Conservation (phyloP, 2,113 vertebrate genomes). For the Anguilla rostrata region DNA sequence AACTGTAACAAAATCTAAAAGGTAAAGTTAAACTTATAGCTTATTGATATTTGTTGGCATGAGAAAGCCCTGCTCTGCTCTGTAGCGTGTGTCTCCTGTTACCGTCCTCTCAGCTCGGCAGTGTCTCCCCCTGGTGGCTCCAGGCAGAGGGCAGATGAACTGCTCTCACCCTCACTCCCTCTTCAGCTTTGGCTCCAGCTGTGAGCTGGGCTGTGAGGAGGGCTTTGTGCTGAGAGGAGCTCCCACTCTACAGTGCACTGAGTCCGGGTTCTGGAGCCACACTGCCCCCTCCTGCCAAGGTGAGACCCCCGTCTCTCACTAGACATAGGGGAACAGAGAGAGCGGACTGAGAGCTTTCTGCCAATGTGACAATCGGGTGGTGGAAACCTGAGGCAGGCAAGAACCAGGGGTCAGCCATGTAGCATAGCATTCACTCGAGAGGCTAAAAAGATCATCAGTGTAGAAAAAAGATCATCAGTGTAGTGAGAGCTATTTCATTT, state of each 20-base stretch:
- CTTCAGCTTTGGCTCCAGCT: conserved; percentile 50
- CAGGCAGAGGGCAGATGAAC: conserved; percentile 42
- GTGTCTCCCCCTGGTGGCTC: conserved; percentile 47
- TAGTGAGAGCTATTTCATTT: rapidly evolving
- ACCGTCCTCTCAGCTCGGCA: conserved; percentile 46
- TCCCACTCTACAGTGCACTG: conserved; percentile 36
- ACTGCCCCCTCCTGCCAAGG: conserved; percentile 64
- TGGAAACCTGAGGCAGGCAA: too few relatives aligned
- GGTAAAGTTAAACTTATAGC: background rate
- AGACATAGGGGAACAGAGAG: background rate
- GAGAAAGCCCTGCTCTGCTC: background rate
- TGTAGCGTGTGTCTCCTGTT: background rate
- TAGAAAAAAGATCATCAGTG: too few relatives aligned
- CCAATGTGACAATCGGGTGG: too few relatives aligned
- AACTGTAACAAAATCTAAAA: too few relatives aligned
- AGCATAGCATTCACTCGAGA: too few relatives aligned
- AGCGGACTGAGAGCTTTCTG: background rate
- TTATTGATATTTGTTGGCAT: background rate
- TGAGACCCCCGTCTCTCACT: conserved; percentile 29
- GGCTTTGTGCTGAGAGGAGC: conserved; percentile 56
- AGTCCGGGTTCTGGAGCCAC: conserved; percentile 63
- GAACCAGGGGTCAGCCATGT: too few relatives aligned
- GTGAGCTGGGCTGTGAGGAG: conserved; percentile 52
- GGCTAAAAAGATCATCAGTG: too few relatives aligned
- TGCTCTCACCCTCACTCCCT: conserved; percentile 40